Percentiles rank a stretch among this genome's conserved stretches.
phyloP scores from a whole-genome alignment of 2,888 invertebrate genomes.

The Cephus nigrinus region DNA sequence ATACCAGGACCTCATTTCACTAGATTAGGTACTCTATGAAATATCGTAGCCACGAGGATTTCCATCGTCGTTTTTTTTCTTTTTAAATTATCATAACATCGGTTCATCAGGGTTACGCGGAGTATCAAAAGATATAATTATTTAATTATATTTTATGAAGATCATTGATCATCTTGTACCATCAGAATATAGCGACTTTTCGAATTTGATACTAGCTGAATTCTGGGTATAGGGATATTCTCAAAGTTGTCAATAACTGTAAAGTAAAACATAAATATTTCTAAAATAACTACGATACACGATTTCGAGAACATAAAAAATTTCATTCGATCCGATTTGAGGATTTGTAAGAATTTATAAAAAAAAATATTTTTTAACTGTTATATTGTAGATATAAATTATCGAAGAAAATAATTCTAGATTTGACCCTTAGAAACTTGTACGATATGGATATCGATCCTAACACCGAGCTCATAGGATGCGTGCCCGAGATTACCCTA shows the following conservation, averaged over 20 bases:
- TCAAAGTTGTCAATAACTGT: neutral
- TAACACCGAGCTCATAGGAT: conserved; percentile 33
- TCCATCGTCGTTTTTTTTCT: neutral
- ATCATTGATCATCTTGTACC: no score
- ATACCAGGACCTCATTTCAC: neutral
- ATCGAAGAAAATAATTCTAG: neutral
- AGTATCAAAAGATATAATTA: neutral
- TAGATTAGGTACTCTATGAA: neutral
- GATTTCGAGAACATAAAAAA: neutral
- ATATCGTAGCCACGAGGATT: neutral
- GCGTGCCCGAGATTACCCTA: conserved; percentile 37
- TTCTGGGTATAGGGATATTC: neutral
- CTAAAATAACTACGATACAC: neutral
- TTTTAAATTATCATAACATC: neutral
- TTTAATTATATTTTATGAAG: no score
- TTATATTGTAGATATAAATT: neutral
- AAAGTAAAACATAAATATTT: neutral
- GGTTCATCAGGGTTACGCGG: neutral
- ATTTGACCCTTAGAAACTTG: neutral
- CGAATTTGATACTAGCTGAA: neutral
- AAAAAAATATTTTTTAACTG: neutral
- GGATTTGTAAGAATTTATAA: neutral
- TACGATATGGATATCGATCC: conserved; percentile 38
- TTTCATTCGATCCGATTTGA: neutral
- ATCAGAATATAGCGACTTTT: no score